These are phyloP conservation scores for Drosophila mayaguana DNA, from an alignment of 2,888 invertebrate species.

Conservation along the genomic window DNA sequence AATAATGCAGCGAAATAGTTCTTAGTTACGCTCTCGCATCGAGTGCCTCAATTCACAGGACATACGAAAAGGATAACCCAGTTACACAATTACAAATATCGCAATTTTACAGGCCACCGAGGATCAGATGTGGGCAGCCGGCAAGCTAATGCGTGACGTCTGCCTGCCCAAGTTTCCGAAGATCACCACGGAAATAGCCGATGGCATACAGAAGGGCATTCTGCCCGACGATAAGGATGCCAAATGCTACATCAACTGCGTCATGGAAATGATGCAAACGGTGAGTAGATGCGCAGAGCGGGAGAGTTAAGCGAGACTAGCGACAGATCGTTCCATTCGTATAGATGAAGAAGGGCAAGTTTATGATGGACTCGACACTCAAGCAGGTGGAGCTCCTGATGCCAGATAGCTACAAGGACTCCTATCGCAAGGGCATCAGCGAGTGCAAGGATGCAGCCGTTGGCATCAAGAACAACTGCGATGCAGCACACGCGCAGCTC, in stretches of 20 bases:
- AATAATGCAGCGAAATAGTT: no score
- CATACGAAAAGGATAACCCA: background rate
- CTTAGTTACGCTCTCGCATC: no score
- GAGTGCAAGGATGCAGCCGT: conserved; percentile 78
- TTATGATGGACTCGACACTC: conserved; percentile 78
- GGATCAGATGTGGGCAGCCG: conserved; percentile 88
- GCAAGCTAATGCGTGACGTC: conserved; percentile 88
- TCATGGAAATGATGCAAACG: conserved; percentile 86
- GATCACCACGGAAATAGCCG: conserved; percentile 75
- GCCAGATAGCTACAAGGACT: conserved; percentile 81
- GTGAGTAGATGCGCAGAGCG: conserved; percentile 79
- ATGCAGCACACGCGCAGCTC: conserved; percentile 77
- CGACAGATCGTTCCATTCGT: background rate
- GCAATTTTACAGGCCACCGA: conserved; percentile 78
- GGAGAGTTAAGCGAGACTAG: background rate
- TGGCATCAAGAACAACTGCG: conserved; percentile 84
- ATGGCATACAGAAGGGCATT: conserved; percentile 75
- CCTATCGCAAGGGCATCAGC: conserved; percentile 72
- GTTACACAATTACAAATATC: no score
- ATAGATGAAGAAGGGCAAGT: conserved; percentile 84
- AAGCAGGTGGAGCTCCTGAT: conserved; percentile 84
- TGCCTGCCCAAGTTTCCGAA: conserved; percentile 88
- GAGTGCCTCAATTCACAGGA: no score
- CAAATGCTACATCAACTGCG: conserved; percentile 87
- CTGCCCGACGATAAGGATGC: conserved; percentile 81